Conservation (phyloP, 2,888 invertebrate genomes). For the Phyllotreta cruciferae region DNA sequence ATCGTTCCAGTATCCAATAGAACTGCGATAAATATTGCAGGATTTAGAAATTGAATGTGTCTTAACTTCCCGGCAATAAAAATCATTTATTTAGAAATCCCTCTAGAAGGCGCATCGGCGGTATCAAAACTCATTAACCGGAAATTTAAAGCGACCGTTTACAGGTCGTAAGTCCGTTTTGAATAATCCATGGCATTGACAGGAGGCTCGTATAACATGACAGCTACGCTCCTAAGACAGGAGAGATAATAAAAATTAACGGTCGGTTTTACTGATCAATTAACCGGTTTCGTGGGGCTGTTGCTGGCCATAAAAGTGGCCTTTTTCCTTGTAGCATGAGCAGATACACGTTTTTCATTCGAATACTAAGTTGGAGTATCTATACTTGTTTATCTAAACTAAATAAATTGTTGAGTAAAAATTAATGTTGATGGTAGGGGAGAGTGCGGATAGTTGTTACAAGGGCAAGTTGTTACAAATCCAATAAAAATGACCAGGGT, state of each 20-base stretch:
- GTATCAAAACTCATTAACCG: slow-evolving; percentile 39
- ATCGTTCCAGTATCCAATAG: slow-evolving; percentile 21
- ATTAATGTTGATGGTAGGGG: too few relatives aligned
- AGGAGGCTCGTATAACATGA: slow-evolving; percentile 47
- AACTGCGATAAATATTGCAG: slow-evolving; percentile 24
- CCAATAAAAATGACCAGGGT: too few relatives aligned
- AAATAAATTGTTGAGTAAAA: too few relatives aligned
- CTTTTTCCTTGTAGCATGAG: not conserved
- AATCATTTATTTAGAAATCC: slow-evolving; percentile 43
- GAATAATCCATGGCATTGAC: slow-evolving; percentile 49
- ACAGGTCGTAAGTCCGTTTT: slow-evolving; percentile 42
- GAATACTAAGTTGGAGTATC: too few relatives aligned
- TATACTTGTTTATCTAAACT: too few relatives aligned
- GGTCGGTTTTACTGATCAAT: slow-evolving; percentile 46
- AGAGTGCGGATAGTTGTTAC: too few relatives aligned
- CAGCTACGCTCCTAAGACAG: slow-evolving; percentile 43
- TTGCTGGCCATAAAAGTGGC: slow-evolving; percentile 13
- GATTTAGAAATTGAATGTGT: slow-evolving; percentile 31
- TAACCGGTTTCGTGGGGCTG: slow-evolving; percentile 32
- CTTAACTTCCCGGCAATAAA: slow-evolving; percentile 30
- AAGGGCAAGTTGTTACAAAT: too few relatives aligned
- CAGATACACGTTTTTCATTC: too few relatives aligned
- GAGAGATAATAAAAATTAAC: slow-evolving; percentile 45
- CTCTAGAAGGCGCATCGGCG: slow-evolving; percentile 29
- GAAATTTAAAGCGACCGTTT: slow-evolving; percentile 40